Base-by-base conservation (phyloP, 2,888 invertebrate genomes). In the Apodemia mormo region DNA sequence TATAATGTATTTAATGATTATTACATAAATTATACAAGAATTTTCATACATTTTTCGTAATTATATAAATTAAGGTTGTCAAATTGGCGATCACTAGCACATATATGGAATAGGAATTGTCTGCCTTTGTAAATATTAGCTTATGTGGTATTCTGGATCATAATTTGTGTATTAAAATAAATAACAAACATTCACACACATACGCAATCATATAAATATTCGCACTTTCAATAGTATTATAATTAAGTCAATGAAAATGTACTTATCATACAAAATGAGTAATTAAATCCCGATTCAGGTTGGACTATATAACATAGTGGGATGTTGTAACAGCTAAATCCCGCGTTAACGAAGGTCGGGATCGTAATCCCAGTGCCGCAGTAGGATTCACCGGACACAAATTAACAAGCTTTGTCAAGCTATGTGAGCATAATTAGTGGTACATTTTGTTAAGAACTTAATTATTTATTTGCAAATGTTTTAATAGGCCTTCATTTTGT, bases 261-360 rank as follows among this genome's bases (percentile, higher is more conserved):
- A 49, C 49, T 49, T 45, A 49, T 49, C 14, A 49, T 49, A 49
- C 49, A 49, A 52, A 65, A 69, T 65, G 49, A 72, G 78, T 58
- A 37, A 66, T 71, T 58, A 61, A 58, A 68, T 61, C 66, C 54
- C 58, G 66, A 70, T 68, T 68, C 52, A 49, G 29, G 65, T 54
- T 54, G 29, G 54, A 58, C 69, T 67, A 68, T 65, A 43, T 69
- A 67, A 61, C 61, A 69, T 69, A 68, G 71, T 70, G 56, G 67
- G 49, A 67, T 66, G 49, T 49, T 49, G 68, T 67, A 37, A 84
- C 82, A 83, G 82, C 80, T 79, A 84, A 86, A 86, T 85, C 86
- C 85, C 78, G 80, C 78, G 85, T 84, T 88, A 88, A 87, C 87
- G 86, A 87, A 86, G 84, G 81, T 79, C 77, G 79, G 80, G 76